Conservation (phyloP, 2,888 invertebrate species). For the Agonopterix subpropinquella region DNA sequence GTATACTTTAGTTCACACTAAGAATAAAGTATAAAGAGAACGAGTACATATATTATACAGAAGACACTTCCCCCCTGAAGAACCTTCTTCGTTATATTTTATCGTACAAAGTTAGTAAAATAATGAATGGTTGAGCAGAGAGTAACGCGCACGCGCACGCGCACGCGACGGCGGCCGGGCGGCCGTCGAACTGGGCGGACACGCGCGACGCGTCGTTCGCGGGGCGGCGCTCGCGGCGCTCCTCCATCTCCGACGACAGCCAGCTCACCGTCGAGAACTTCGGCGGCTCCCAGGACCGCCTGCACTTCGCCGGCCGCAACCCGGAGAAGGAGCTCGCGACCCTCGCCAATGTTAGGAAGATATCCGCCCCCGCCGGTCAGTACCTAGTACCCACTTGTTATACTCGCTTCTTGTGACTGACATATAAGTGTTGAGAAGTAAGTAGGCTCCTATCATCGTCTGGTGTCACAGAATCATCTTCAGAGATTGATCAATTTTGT, state of each 20-base stretch:
- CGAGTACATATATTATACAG: too few relatives aligned
- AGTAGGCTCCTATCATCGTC: too few relatives aligned
- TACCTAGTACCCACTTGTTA: slow-evolving; percentile 9
- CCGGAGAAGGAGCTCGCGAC: slow-evolving; percentile 84
- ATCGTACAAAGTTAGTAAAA: too few relatives aligned
- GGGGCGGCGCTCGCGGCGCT: slow-evolving; percentile 88
- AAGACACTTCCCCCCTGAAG: too few relatives aligned
- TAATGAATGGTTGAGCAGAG: slow-evolving; percentile 11
- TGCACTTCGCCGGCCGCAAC: slow-evolving; percentile 89
- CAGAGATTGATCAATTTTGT: too few relatives aligned
- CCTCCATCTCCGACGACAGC: slow-evolving; percentile 89
- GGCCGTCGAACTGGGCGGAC: slow-evolving; percentile 91
- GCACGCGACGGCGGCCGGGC: slow-evolving; percentile 80
- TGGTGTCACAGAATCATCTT: too few relatives aligned
- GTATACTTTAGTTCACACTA: too few relatives aligned
- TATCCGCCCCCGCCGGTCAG: slow-evolving; percentile 70
- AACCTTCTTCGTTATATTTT: too few relatives aligned
- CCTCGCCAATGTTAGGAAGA: slow-evolving; percentile 56
- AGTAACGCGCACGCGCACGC: slow-evolving; percentile 11
- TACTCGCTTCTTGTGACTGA: too few relatives aligned
- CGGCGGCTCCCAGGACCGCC: slow-evolving; percentile 92
- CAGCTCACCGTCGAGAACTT: slow-evolving; percentile 95
- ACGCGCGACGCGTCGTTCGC: slow-evolving; percentile 75
- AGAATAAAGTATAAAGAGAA: too few relatives aligned
- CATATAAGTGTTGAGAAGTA: too few relatives aligned